These are phyloP conservation scores for Trachelus troglodyta DNA, from an alignment of 2,888 invertebrate genomes.

Conservation along the genomic window DNA sequence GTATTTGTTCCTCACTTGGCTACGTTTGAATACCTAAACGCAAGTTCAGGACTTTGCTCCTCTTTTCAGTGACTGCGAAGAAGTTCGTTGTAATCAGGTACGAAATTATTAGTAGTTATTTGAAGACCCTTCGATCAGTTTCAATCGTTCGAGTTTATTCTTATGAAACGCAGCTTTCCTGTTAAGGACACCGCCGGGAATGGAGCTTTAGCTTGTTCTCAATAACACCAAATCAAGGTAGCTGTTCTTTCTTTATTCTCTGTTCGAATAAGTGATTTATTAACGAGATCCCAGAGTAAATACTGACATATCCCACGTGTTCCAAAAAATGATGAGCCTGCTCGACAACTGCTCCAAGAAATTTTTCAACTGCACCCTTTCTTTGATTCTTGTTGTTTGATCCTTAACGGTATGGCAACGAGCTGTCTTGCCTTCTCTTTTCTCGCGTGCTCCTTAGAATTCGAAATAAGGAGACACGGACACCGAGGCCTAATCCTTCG, in stretches of 20 bases:
- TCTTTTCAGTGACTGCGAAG: constrained; percentile 24
- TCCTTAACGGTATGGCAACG: neutral
- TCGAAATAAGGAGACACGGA: neutral
- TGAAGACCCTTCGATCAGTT: neutral
- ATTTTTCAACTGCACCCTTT: neutral
- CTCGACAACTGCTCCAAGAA: neutral
- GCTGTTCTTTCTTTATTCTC: neutral
- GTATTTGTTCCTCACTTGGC: constrained; percentile 8
- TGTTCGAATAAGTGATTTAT: neutral
- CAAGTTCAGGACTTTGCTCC: neutral
- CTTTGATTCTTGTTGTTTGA: neutral
- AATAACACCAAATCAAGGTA: neutral
- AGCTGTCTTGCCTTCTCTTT: neutral
- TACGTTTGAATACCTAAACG: neutral
- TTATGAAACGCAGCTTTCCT: neutral
- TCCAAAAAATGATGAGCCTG: neutral
- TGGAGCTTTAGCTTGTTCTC: neutral
- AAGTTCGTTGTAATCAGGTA: constrained; percentile 47
- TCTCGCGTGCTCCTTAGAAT: neutral
- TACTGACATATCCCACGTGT: neutral
- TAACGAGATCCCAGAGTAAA: neutral
- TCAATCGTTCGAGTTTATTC: neutral
- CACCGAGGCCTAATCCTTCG: neutral
- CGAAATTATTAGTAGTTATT: constrained; percentile 15
- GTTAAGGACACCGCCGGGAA: neutral